Evolutionary conservation across 2,113 vertebrate genomes (phyloP), one percentile per base, ranked within the genome.

Genomic region (Butorides virescens): DNA sequence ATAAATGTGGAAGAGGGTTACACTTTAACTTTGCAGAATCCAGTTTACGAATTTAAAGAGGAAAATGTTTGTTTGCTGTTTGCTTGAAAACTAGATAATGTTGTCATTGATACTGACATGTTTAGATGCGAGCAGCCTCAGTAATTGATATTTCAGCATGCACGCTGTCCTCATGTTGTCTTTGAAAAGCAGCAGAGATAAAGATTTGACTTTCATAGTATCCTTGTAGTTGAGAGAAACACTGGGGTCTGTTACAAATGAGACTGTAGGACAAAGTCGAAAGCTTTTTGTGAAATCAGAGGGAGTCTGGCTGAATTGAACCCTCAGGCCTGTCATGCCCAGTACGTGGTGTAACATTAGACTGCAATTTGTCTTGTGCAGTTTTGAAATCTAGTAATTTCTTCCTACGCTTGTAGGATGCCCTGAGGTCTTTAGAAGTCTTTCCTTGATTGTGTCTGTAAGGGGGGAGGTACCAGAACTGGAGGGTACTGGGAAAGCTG

Each of bases 311-410:
- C 55, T 47, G 79, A 68, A 71, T 56, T 36, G 74, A 81, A 72
- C 52, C 72, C 15, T 39, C 21, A 5, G 44, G 56, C 49, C 32
- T 78, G 68, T 62, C 44, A 19, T 11, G 20, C 78, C 34, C 25
- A 23, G 19, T 59, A 36, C 0, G 0, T 47, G 26, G 8, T n/a
- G 15, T 83, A 74, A 77, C 13, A 6, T 70, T 55, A 56, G 75
- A 46, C 47, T 74, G 5, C 52, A 29, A 14, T 78, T 84, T 66
- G 26, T 68, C 59, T 89, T 77, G 34, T 71, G 47, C 44, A 26
- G 5, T 86, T 93, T 70, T 81, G 72, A 75, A 56, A 58, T 87
- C 19, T 68, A 19, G 65, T 67, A 16, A n/a, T 89, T 86, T 59
- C 52, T 93, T 92, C 65, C 73, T 88, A 26, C 0, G 0, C 46